These are phyloP conservation scores for Manis pentadactyla DNA, from an alignment of 2,797 vertebrate species.

Conservation along the genomic window DNA sequence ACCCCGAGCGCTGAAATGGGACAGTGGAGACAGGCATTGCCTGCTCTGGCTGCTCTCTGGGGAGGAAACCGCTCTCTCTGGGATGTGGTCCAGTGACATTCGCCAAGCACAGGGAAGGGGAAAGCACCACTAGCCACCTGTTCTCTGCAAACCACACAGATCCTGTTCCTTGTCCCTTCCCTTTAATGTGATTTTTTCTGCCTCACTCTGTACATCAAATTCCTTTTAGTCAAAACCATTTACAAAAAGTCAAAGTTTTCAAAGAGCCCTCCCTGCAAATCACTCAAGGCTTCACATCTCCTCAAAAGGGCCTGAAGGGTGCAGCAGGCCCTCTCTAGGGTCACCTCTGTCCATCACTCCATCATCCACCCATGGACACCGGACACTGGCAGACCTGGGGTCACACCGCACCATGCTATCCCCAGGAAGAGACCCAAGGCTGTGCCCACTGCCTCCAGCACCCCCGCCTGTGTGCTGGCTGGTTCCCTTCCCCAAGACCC, in stretches of 20 bases:
- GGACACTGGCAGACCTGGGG: too few species aligned
- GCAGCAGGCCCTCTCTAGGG: too few species aligned
- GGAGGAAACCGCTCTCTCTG: neutral
- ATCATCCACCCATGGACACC: fast-evolving
- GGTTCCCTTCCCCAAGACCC: neutral
- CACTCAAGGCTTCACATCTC: neutral
- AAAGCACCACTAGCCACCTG: neutral
- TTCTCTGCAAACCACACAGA: neutral
- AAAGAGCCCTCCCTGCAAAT: neutral
- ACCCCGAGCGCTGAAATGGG: neutral
- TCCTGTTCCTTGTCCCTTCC: neutral
- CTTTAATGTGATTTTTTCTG: neutral
- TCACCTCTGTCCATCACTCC: neutral
- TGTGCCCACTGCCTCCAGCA: fast-evolving
- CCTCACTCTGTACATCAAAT: neutral
- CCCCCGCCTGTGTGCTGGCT: fast-evolving
- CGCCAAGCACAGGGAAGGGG: neutral
- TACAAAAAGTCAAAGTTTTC: neutral
- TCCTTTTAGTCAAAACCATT: neutral
- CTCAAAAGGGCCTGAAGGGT: neutral
- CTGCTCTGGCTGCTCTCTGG: neutral
- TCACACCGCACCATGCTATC: neutral
- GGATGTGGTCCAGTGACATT: neutral
- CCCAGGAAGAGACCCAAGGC: fast-evolving
- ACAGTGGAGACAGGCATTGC: neutral